phyloP scores from a whole-genome alignment of 2,888 invertebrate species.

The Ptilodon capucinus region DNA sequence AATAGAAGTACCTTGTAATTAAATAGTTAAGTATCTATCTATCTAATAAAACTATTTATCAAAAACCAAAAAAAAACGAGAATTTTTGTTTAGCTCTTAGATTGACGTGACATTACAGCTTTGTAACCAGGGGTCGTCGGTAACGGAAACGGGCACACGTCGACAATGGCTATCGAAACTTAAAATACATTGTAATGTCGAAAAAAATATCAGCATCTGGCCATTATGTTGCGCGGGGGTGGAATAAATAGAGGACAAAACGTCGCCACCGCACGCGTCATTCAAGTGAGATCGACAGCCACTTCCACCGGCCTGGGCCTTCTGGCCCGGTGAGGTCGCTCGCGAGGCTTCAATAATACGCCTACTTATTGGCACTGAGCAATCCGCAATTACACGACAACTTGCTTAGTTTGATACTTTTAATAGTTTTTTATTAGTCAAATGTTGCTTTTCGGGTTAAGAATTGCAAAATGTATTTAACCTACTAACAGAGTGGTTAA shows the following conservation, averaged over 20 bases:
- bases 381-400: constrained; percentile 16
- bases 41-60: no score
- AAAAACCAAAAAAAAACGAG: no score
- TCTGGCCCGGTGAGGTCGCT: not conserved
- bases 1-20: no score
- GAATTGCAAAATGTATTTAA: no score
- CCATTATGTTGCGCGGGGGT: constrained; percentile 76
- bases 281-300: constrained; percentile 79
- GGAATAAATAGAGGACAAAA: constrained; percentile 77
- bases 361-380: constrained; percentile 72
- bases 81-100: no score
- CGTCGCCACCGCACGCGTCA: constrained; percentile 78
- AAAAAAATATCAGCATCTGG: constrained; percentile 81
- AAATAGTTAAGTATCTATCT: no score
- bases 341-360: constrained; percentile 72
- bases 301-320: constrained; percentile 64
- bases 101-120: constrained; percentile 24
- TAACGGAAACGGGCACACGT: constrained; percentile 66
- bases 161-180: constrained; percentile 63
- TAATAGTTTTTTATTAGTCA: no score
- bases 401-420: constrained; percentile 17
- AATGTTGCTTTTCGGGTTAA: no score
- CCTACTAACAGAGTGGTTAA: no score
- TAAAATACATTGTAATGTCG: constrained; percentile 75
- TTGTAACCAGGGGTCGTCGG: constrained; percentile 27